Conservation (phyloP, 2,797 vertebrate genomes). For the Gobionotothen gibberifrons region DNA sequence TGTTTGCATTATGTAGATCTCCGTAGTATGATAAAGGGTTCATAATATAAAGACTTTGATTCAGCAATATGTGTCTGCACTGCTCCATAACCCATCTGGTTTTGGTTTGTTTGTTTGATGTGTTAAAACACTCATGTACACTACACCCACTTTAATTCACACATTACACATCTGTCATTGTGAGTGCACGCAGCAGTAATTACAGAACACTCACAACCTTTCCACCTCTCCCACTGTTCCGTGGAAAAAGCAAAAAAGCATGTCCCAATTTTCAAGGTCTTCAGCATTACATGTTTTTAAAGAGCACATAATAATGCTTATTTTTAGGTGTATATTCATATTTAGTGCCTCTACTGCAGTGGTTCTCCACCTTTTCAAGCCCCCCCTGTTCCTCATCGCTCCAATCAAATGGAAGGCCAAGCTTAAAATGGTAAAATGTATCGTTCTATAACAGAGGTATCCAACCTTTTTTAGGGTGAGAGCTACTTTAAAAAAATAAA, state of each 20-base stretch:
- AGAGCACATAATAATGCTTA: too few species aligned
- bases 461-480: too few species aligned
- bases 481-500: too few species aligned
- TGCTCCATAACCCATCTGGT: not conserved
- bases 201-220: slow-evolving; percentile 18
- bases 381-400: too few species aligned
- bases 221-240: slow-evolving; percentile 3
- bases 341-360: too few species aligned
- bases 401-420: too few species aligned
- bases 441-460: too few species aligned
- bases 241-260: slow-evolving; percentile 1
- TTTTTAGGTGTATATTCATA: too few species aligned
- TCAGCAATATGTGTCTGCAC: not conserved
- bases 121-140: slow-evolving; percentile 3
- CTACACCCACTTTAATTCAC: slow-evolving; percentile 38
- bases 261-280: not conserved
- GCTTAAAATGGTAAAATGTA: too few species aligned
- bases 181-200: slow-evolving; percentile 7
- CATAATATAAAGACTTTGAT: not conserved
- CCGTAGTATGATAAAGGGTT: not conserved
- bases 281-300: not conserved
- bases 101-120: too few species aligned
- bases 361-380: too few species aligned
- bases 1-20: slow-evolving; percentile 8
- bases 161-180: slow-evolving; percentile 27